Percentiles rank a stretch among this genome's conserved stretches.
phyloP scores from a whole-genome alignment of 2,888 invertebrate genomes.

The Mechanitis messenoides region DNA sequence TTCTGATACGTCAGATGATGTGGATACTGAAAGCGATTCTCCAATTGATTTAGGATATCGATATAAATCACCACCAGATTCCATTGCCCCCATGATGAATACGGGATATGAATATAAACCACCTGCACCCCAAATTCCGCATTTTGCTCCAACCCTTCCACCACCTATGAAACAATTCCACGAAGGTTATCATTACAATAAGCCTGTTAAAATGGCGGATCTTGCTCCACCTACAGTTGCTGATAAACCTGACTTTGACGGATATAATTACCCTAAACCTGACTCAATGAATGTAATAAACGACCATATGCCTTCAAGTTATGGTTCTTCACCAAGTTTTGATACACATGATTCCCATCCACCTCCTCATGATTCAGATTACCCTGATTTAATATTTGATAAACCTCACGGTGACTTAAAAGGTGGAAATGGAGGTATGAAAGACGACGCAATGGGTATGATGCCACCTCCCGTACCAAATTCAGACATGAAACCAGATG shows the following conservation, averaged over 20 bases:
- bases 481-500: conserved; percentile 43
- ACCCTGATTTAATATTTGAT: conserved; percentile 55
- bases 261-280: conserved; percentile 54
- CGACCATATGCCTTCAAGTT: conserved; percentile 22
- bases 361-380: conserved; percentile 46
- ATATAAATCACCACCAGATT: conserved; percentile 47
- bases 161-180: conserved; percentile 48
- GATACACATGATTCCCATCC: conserved; percentile 42
- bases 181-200: conserved; percentile 56
- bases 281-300: conserved; percentile 36
- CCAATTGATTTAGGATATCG: conserved; percentile 51
- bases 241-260: conserved; percentile 40
- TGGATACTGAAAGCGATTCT: conserved; percentile 38
- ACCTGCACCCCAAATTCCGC: conserved; percentile 40
- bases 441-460: conserved; percentile 51
- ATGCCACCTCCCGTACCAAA: conserved; percentile 49
- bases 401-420: conserved; percentile 44
- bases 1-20: conserved; percentile 37
- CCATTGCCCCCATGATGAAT: conserved; percentile 41
- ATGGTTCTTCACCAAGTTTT: conserved; percentile 35
- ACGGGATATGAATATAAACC: conserved; percentile 55
- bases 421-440: conserved; percentile 37
- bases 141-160: conserved; percentile 50
- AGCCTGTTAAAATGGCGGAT: conserved; percentile 49
- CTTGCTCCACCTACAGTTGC: conserved; percentile 37